Evolutionary conservation across 1,140 invertebrate genomes (phyloP).

Genomic region (Habropoda laboriosa): DNA sequence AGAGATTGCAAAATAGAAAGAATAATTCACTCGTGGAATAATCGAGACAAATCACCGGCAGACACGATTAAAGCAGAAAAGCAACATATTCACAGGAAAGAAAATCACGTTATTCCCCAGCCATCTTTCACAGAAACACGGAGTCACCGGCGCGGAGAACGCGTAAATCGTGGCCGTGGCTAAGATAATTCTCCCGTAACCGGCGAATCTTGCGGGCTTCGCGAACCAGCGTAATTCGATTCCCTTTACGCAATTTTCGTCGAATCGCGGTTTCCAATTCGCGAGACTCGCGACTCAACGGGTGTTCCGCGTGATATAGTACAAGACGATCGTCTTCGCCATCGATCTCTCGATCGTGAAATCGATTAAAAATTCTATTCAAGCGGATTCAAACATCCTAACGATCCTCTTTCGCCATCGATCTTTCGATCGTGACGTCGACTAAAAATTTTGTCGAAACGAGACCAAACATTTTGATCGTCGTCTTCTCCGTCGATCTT

Average conservation of each 20-base stretch:
- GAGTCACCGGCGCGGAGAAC: conserved; percentile 10
- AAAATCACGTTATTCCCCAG: not conserved
- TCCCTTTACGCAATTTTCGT: conserved; percentile 69
- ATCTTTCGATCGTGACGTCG: too few species aligned
- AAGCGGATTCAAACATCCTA: too few species aligned
- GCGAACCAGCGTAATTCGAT: conserved; percentile 62
- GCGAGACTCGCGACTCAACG: conserved; percentile 52
- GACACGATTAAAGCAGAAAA: not conserved
- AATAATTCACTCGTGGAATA: too few species aligned
- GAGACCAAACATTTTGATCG: too few species aligned
- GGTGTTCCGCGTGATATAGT: conserved; percentile 43
- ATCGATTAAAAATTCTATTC: not conserved
- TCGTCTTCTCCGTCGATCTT: too few species aligned
- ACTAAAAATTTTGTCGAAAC: too few species aligned
- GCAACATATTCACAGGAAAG: not conserved
- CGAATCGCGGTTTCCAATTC: conserved; percentile 54
- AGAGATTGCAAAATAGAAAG: too few species aligned
- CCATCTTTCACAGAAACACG: not conserved
- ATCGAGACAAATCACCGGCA: too few species aligned
- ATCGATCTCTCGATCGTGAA: not conserved
- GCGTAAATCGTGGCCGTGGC: conserved; percentile 38
- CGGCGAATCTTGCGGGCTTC: conserved; percentile 48
- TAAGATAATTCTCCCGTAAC: conserved; percentile 61
- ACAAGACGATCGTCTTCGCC: not conserved
- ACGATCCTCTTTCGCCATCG: too few species aligned